Percentiles rank a stretch among this genome's conserved stretches.
These are phyloP conservation scores for Calosoma granatense DNA, from an alignment of 1,140 invertebrate species.

Conservation along the genomic window DNA sequence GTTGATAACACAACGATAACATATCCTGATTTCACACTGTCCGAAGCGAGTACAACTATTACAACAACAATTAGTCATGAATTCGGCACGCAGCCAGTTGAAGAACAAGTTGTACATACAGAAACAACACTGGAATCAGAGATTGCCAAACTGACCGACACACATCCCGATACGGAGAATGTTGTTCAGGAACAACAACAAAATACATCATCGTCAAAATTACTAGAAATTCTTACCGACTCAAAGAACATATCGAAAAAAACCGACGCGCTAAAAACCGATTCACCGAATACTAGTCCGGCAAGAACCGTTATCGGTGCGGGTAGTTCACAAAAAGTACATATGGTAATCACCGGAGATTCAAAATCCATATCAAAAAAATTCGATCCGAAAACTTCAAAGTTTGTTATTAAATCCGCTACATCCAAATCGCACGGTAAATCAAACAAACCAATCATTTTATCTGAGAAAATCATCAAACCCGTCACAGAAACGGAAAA, in stretches of 20 bases:
- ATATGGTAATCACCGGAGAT: not conserved
- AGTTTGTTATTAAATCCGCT: slow-evolving; percentile 12
- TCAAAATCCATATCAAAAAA: not conserved
- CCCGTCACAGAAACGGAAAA: slow-evolving; percentile 11
- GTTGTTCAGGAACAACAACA: slow-evolving; percentile 10
- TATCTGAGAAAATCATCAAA: slow-evolving; percentile 32
- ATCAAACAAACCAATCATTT: slow-evolving; percentile 27
- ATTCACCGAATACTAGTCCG: not conserved
- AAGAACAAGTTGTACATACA: not conserved
- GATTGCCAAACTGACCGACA: slow-evolving; percentile 14
- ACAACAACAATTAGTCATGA: not conserved
- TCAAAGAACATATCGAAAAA: not conserved
- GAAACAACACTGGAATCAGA: slow-evolving; percentile 14
- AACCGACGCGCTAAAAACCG: not conserved
- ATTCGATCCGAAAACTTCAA: slow-evolving; percentile 10
- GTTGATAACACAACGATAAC: not conserved
- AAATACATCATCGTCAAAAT: slow-evolving; percentile 30
- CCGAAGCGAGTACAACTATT: not conserved
- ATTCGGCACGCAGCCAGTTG: not conserved
- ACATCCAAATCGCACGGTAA: slow-evolving; percentile 11
- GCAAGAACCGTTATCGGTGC: not conserved
- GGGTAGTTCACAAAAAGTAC: not conserved
- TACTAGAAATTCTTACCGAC: slow-evolving; percentile 40
- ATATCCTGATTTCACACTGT: not conserved
- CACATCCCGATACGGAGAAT: slow-evolving; percentile 2